These are phyloP conservation scores for Adela reaumurella DNA, from an alignment of 2,888 invertebrate species.

Conservation along the genomic window DNA sequence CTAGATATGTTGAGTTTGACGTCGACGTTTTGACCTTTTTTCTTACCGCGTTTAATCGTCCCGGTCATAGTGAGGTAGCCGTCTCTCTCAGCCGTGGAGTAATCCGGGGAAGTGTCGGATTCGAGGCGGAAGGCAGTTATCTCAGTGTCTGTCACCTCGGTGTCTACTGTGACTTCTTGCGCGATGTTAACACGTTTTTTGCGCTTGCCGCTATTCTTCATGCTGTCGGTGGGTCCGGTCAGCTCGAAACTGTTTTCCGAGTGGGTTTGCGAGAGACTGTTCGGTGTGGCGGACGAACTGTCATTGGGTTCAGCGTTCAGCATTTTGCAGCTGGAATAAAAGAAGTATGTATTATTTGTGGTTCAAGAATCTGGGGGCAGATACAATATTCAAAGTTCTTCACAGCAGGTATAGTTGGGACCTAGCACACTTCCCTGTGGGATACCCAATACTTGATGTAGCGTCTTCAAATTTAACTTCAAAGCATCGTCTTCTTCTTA, in stretches of 20 bases:
- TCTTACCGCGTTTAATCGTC: conserved; percentile 68
- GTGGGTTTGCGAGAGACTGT: conserved; percentile 45
- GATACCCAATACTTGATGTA: too few relatives aligned
- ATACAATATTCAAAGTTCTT: too few relatives aligned
- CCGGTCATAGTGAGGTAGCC: conserved; percentile 68
- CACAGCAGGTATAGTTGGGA: too few relatives aligned
- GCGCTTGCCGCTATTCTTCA: conserved; percentile 43
- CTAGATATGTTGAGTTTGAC: conserved; percentile 69
- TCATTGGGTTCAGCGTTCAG: conserved; percentile 36
- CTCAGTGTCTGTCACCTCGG: conserved; percentile 40
- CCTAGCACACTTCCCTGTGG: too few relatives aligned
- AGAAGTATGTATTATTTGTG: too few relatives aligned
- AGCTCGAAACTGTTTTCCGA: conserved; percentile 50
- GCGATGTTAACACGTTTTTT: conserved; percentile 64
- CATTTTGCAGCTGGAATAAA: conserved; percentile 24
- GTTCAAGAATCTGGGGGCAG: too few relatives aligned
- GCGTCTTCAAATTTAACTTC: too few relatives aligned
- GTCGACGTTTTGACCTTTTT: conserved; percentile 69
- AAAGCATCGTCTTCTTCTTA: too few relatives aligned
- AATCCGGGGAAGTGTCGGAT: conserved; percentile 52
- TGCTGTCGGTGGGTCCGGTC: conserved; percentile 39
- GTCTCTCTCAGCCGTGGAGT: conserved; percentile 55
- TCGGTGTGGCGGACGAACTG: conserved; percentile 40
- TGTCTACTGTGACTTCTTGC: conserved; percentile 38
- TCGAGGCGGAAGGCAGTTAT: conserved; percentile 33